Base-by-base conservation (phyloP, 2,113 vertebrate genomes). In the Cyanistes caeruleus region DNA sequence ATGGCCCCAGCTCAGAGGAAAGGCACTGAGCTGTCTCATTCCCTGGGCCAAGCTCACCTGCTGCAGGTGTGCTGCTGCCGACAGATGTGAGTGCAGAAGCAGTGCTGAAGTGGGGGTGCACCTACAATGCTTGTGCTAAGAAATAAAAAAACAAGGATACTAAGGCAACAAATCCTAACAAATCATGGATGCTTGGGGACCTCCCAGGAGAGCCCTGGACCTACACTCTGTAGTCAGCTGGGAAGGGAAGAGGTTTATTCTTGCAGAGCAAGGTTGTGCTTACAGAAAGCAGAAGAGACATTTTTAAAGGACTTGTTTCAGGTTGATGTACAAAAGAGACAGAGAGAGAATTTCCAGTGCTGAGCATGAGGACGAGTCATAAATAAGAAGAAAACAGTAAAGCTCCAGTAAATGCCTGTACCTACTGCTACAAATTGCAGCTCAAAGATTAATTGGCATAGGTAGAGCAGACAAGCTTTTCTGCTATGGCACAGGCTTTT, bases 331-430 rank as follows among this genome's bases (percentile, higher is more conserved):
- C 5, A 15, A 44, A 84, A 80, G 46, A 81, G 43, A 62, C 52
- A 64, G 79, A 86, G 70, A 69, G 5, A 72, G 23, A 59, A 55
- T 90, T 94, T 75, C 48, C 44, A 62, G 79, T 28, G 35, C 68
- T 63, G 37, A 91, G n/a, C 44, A 46, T 58, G 52, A 93, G 33
- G 55, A 90, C 28, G 44, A 75, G 64, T 56, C 35, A 21, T 89
- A 95, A 95, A 96, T 87, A 84, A 96, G 82, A 80, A 49, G 33
- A 33, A 92, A 62, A 39, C 10, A 53, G 39, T 41, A 69, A 92
- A 85, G 24, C 23, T 62, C 25, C 75, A 86, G 51, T 15, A 90
- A 95, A 63, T 56, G 35, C 43, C 60, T 70, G 35, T 3, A 8
- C 51, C 43, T 67, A 27, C 48, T 75, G 55, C 58, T 80, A 59